Evolutionary conservation across 2,888 invertebrate species (phyloP), one percentile per base, ranked within the genome.

Genomic region (Elegia similella): DNA sequence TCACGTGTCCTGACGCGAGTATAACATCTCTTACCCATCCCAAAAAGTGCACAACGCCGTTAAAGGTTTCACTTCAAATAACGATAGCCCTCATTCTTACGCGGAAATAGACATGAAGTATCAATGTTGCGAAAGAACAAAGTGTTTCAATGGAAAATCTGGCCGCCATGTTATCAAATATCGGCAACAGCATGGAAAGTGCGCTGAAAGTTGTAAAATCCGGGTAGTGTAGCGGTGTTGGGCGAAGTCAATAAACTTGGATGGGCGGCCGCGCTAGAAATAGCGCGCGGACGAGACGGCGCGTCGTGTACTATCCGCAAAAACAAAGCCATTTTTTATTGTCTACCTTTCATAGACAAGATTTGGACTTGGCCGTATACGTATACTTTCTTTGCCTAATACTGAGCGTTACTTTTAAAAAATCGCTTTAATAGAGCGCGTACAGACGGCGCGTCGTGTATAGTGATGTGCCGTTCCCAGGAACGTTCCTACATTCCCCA

Each of bases 211-310:
- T 75, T 73, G 79, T 79, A 75, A 75, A 80, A 76, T 79, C 80
- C 75, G 76, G 73, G 81, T 76, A 70, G 69, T 72, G 72, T 66
- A 55, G 62, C 60, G 62, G 66, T 72, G 72, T 68, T 71, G 70
- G 76, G 76, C 73, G 78, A 85, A 80, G 89, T 89, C 89, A 89
- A 88, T 88, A 89, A 89, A 89, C 89, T 88, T 83, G 77, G 81
- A 80, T 81, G 88, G 87, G 88, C 88, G 88, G 86, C 84, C 82
- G 83, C 66, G 79, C 82, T 84, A 77, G 79, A 87, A 88, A 88
- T 88, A 88, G 86, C 74, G 66, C 66, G 69, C 69, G 73, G 73
- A 63, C 80, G 81, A 82, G 87, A 82, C 86, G 84, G 76, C 82
- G 81, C 76, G 77, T 61, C 74, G 72, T 63, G 85, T 86, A 88